Conservation (phyloP, 2,113 vertebrate genomes). For the Gymnorhina tibicen region DNA sequence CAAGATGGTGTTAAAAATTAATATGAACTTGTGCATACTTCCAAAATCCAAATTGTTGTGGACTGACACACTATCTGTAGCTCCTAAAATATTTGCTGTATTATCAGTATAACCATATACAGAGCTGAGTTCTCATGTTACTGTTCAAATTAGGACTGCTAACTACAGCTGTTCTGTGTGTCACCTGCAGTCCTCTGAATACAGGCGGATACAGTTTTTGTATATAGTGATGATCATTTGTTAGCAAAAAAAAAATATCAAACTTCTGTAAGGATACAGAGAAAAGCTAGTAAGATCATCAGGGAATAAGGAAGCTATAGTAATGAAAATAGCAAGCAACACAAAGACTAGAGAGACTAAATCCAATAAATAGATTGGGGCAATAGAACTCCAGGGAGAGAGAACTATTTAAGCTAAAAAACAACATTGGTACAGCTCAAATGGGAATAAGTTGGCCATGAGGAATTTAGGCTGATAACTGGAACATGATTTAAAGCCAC, state of each 20-base stretch:
- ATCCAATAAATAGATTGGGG: not conserved
- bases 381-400: not conserved
- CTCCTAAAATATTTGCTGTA: not conserved
- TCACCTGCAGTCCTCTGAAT: not conserved
- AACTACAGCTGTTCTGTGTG: not conserved
- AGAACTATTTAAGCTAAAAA: constrained; percentile 8
- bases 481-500: not conserved
- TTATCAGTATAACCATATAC: not conserved
- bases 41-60: not conserved
- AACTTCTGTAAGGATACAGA: not conserved
- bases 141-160: not conserved
- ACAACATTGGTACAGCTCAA: not conserved
- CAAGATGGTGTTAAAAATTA: not conserved
- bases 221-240: not conserved
- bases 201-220: not conserved
- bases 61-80: not conserved
- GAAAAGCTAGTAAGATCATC: not conserved
- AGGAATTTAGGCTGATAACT: constrained; percentile 21
- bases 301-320: not conserved
- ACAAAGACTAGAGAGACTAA: not conserved
- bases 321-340: not conserved
- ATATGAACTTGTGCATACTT: not conserved
- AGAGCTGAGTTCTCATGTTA: not conserved
- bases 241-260: not conserved
- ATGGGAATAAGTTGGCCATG: not conserved